Base-by-base conservation (phyloP, 30 jellyfish, hydroid and myxozoan species). In the Turritopsis dohrnii region DNA sequence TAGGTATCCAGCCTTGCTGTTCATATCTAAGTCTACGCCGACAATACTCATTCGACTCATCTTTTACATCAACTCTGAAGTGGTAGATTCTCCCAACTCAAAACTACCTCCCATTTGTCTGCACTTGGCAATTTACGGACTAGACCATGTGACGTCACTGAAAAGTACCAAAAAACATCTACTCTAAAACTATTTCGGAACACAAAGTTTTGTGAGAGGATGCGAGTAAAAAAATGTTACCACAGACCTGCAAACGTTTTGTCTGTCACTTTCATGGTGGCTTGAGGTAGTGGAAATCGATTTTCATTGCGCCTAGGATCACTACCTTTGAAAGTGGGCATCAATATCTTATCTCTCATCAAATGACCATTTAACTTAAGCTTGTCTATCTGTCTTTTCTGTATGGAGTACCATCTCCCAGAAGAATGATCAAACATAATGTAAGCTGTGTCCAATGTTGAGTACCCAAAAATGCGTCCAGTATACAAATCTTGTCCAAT, bases 231-330 rank as follows among this genome's bases (percentile, higher is more conserved):
- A 69, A 69, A 0, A 7, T 9, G 0, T n/a, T 1, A 66, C 27
- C 9, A 17, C 77, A 69, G 9, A 69, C 77, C 30, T n/a, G 77
- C 77, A 27, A 69, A 69, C 16, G 77, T 69, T 69, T 69, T 9
- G 22, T 27, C 19, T 7, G 16, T 27, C 9, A 69, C 22, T 0
- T 69, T 21, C 77, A 69, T 19, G 19, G 17, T 23, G 19, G 77
- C 28, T n/a, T 69, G 0, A n/a, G 28, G 77, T 21, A 69, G 9
- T 69, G 77, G 77, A 69, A 69, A 69, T 27, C 28, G 9, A 23
- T 69, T 27, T 69, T 69, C 77, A 69, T 69, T 19, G 9, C 22
- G 77, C 19, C 77, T 69, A 8, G 9, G 31, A 69, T 69, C 77
- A 19, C 9, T 27, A 69, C 30, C 28, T 27, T n/a, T 27, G 22